Conservation (phyloP, 2,797 vertebrate species). For the Betta splendens region DNA sequence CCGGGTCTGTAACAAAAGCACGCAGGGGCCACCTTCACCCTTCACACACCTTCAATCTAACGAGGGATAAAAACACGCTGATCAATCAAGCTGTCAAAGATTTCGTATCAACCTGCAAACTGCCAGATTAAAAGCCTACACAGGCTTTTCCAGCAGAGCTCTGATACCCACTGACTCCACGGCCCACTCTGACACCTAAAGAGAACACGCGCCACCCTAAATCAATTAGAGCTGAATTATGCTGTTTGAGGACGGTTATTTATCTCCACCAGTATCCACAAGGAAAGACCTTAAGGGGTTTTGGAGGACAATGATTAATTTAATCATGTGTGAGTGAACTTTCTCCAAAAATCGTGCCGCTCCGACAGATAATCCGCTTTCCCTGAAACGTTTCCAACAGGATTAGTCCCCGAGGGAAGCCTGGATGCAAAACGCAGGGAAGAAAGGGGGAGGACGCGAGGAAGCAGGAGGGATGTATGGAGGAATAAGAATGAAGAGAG, state of each 20-base stretch:
- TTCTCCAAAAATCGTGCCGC: slow-evolving; percentile 77
- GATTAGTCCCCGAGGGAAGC: slow-evolving; percentile 76
- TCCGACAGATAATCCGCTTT: slow-evolving; percentile 81
- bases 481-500: slow-evolving; percentile 6
- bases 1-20: slow-evolving; percentile 65
- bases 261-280: slow-evolving; percentile 74
- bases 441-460: slow-evolving; percentile 37
- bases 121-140: slow-evolving; percentile 55
- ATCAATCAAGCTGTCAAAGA: slow-evolving; percentile 67
- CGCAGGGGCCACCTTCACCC: slow-evolving; percentile 55
- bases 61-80: slow-evolving; percentile 51
- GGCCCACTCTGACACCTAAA: slow-evolving; percentile 12
- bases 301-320: slow-evolving; percentile 81
- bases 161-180: slow-evolving; percentile 33
- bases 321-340: slow-evolving; percentile 82
- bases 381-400: slow-evolving; percentile 80
- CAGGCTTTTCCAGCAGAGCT: slow-evolving; percentile 32
- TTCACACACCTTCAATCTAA: slow-evolving; percentile 47
- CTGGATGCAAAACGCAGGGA: slow-evolving; percentile 65
- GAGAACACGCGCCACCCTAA: slow-evolving; percentile 2
- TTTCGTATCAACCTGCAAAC: slow-evolving; percentile 56
- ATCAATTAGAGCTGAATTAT: slow-evolving; percentile 69
- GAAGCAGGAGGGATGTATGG: slow-evolving; percentile 5
- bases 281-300: slow-evolving; percentile 68
- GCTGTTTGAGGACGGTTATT: slow-evolving; percentile 67